phyloP scores from a whole-genome alignment of 2,888 invertebrate species.

The Spicauda simplicius region DNA sequence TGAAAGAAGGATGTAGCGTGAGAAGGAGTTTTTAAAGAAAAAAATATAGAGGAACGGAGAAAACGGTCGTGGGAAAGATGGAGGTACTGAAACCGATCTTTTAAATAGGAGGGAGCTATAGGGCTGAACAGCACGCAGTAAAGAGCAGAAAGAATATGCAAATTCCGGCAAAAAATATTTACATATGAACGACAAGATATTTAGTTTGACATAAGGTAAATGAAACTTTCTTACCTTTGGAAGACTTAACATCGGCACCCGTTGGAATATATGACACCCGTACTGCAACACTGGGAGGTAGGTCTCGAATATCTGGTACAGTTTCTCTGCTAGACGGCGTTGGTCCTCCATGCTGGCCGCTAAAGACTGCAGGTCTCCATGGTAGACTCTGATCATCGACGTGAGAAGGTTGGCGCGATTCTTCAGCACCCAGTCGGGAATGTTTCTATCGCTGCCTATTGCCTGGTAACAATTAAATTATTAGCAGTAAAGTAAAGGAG shows the following conservation, averaged over 20 bases:
- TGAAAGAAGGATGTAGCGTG: too few species aligned
- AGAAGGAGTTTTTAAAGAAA: too few species aligned
- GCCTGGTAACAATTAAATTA: slow-evolving; percentile 82
- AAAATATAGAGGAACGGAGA: too few species aligned
- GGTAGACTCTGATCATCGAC: slow-evolving; percentile 92
- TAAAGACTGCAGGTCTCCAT: slow-evolving; percentile 91
- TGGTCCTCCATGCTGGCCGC: slow-evolving; percentile 84
- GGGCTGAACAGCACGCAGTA: too few species aligned
- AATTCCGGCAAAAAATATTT: too few species aligned
- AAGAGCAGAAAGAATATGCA: too few species aligned
- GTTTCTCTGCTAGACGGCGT: slow-evolving; percentile 85
- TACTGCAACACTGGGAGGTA: slow-evolving; percentile 94
- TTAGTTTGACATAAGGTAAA: too few species aligned
- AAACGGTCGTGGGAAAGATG: too few species aligned
- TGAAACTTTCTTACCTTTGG: slow-evolving; percentile 87
- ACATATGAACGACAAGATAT: too few species aligned
- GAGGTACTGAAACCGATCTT: too few species aligned
- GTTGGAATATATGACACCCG: slow-evolving; percentile 93
- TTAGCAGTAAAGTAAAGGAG: too few species aligned
- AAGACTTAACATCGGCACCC: slow-evolving; percentile 91
- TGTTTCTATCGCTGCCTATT: slow-evolving; percentile 94
- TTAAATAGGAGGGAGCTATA: too few species aligned
- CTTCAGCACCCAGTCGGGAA: slow-evolving; percentile 92
- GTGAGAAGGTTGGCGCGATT: slow-evolving; percentile 91
- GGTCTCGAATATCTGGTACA: slow-evolving; percentile 95